Conservation (phyloP, 2,113 vertebrate genomes). For the Syngnathus typhle region DNA sequence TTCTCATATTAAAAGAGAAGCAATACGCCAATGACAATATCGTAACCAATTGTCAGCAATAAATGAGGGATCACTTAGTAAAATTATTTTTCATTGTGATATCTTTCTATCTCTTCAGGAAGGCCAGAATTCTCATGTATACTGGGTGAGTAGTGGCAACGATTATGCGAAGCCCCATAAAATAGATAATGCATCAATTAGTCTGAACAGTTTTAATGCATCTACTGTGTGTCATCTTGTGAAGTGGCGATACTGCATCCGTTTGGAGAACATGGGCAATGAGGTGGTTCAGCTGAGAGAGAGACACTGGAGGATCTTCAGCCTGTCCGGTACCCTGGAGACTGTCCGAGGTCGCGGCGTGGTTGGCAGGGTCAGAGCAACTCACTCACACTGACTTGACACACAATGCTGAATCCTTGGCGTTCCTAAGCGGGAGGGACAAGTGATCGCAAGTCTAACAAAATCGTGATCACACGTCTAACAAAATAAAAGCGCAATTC, state of each 20-base stretch:
- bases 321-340: conserved; percentile 93
- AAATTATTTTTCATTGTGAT: neutral
- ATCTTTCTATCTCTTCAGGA: conserved; percentile 73
- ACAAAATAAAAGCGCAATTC: neutral
- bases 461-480: no score
- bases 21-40: no score
- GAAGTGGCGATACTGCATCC: conserved; percentile 97
- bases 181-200: neutral
- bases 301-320: conserved; percentile 97
- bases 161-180: no score
- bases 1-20: no score
- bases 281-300: conserved; percentile 96
- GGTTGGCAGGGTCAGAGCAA: conserved; percentile 81
- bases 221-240: conserved; percentile 2
- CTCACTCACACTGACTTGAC: neutral
- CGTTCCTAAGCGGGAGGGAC: no score
- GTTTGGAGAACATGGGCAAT: conserved; percentile 88
- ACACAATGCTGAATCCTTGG: neutral
- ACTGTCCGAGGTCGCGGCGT: conserved; percentile 92
- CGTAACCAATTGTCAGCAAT: no score
- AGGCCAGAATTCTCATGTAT: conserved; percentile 96
- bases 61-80: neutral
- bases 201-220: neutral
- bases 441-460: no score
- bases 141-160: conserved; percentile 82